Evolutionary conservation across 2,888 invertebrate genomes (phyloP).

Genomic region (Uloborus plumipes): DNA sequence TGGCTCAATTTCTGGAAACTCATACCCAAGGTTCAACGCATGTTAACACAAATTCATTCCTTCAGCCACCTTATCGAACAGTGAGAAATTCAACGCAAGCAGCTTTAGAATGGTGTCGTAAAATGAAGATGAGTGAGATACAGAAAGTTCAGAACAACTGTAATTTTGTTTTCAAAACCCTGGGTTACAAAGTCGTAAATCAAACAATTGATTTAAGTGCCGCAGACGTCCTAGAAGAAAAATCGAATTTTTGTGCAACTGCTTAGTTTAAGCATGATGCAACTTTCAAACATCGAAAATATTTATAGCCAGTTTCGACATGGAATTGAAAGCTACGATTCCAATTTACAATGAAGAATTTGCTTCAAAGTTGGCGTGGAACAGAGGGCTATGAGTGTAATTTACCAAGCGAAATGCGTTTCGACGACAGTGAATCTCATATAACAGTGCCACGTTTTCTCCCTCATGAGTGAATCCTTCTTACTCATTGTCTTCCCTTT

Average conservation of each 20-base stretch:
- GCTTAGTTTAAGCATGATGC: background rate
- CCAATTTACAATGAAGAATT: too few species aligned
- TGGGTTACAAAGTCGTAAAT: slow-evolving; percentile 54
- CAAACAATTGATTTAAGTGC: slow-evolving; percentile 39
- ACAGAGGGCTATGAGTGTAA: too few species aligned
- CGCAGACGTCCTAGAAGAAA: slow-evolving; percentile 42
- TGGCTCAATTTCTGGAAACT: slow-evolving; percentile 51
- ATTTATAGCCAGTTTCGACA: too few species aligned
- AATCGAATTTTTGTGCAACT: slow-evolving; percentile 25
- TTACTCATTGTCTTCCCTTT: slow-evolving; percentile 54
- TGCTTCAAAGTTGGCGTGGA: too few species aligned
- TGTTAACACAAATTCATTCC: slow-evolving; percentile 50
- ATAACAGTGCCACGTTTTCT: slow-evolving; percentile 18
- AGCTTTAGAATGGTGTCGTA: slow-evolving; percentile 54
- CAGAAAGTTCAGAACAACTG: slow-evolving; percentile 55
- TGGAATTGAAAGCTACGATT: too few species aligned
- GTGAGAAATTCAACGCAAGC: slow-evolving; percentile 58
- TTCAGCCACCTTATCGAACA: slow-evolving; percentile 58
- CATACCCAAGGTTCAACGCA: slow-evolving; percentile 53
- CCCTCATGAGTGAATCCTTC: slow-evolving; percentile 22
- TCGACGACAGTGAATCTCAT: background rate
- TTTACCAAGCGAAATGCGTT: too few species aligned
- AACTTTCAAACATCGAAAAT: background rate
- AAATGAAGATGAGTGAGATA: slow-evolving; percentile 53
- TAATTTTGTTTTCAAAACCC: slow-evolving; percentile 31